A percentile compares a stretch with the other conserved stretches of the same genome.
Evolutionary conservation across 2,113 vertebrate genomes (phyloP).

Genomic region (Microtus montanus): DNA sequence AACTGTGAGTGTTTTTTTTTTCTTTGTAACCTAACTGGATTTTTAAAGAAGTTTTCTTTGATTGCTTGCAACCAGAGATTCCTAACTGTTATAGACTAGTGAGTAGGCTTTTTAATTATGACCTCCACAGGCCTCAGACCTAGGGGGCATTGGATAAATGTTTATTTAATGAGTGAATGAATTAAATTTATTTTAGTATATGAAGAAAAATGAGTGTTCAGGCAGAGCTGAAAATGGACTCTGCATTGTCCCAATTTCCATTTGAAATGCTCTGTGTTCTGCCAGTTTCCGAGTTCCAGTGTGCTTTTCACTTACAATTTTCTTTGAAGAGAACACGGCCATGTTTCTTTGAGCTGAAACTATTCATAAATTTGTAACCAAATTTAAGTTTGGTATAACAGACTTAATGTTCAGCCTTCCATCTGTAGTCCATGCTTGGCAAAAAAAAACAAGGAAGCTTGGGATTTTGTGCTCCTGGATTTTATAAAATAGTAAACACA

Average conservation of each 20-base stretch:
- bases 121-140: constrained; percentile 39
- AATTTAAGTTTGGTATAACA: constrained; percentile 79
- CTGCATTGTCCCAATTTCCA: constrained; percentile 43
- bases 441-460: constrained; percentile 71
- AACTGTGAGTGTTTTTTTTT: not conserved
- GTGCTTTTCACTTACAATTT: constrained; percentile 67
- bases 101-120: constrained; percentile 67
- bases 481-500: constrained; percentile 77
- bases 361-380: constrained; percentile 69
- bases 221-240: constrained; percentile 2
- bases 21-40: constrained; percentile 22
- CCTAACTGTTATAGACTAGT: constrained; percentile 19
- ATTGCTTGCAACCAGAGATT: constrained; percentile 37
- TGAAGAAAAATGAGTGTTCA: constrained; percentile 55
- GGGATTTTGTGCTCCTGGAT: constrained; percentile 74
- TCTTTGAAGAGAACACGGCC: constrained; percentile 70
- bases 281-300: not conserved
- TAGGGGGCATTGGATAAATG: constrained; percentile 59
- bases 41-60: not conserved
- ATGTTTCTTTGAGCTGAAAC: constrained; percentile 74
- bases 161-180: constrained; percentile 73
- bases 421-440: constrained; percentile 71
- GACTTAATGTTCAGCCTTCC: constrained; percentile 72
- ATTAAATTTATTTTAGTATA: constrained; percentile 60
- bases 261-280: constrained; percentile 41